A percentile compares a stretch with the other conserved stretches of the same genome.
phyloP scores from a whole-genome alignment of 2,113 vertebrate species.

The human (Homo sapiens) region DNA sequence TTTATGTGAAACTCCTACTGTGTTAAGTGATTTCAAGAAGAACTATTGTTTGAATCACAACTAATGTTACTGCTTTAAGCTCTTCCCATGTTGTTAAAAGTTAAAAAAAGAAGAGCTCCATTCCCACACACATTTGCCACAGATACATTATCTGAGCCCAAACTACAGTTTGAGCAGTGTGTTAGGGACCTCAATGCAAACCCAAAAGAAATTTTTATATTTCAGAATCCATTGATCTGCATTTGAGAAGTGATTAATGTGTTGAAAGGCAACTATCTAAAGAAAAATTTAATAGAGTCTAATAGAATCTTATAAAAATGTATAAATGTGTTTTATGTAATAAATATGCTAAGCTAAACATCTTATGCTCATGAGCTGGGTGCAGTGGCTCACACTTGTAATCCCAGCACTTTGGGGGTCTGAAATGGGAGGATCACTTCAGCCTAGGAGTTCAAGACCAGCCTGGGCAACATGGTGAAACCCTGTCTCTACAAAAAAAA shows the following conservation, averaged over 20 bases:
- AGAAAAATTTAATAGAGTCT: neutral
- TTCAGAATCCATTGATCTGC: neutral
- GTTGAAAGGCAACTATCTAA: neutral
- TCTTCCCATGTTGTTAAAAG: neutral
- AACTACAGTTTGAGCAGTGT: too few relatives aligned
- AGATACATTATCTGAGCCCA: neutral
- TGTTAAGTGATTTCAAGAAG: neutral
- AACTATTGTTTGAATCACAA: neutral
- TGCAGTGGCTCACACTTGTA: neutral
- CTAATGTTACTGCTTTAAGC: neutral
- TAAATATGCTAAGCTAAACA: neutral
- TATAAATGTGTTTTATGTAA: neutral
- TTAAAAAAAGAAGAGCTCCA: neutral
- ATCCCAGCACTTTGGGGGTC: neutral
- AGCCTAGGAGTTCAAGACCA: neutral
- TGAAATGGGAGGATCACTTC: neutral
- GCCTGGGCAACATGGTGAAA: neutral
- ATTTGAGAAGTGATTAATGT: neutral
- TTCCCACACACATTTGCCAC: neutral
- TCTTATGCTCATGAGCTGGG: neutral
- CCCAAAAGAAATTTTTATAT: neutral
- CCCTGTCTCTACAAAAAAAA: neutral
- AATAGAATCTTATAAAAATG: neutral
- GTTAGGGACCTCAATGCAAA: neutral
- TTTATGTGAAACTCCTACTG: neutral